A percentile compares a stretch with the other conserved stretches of the same genome.
phyloP scores from a whole-genome alignment of 2,888 invertebrate species.

The Hecatera dysodea region DNA sequence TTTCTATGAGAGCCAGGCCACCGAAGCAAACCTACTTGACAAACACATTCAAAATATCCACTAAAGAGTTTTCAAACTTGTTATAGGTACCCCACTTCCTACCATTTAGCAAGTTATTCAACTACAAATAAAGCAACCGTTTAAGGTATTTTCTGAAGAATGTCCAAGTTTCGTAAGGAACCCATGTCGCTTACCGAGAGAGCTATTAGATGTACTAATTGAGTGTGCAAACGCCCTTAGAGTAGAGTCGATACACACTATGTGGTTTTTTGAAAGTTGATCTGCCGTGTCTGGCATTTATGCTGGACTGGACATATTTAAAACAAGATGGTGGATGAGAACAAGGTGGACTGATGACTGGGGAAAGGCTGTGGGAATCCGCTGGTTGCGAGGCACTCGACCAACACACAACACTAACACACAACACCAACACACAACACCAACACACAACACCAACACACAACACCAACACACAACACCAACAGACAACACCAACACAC shows the following conservation, averaged over 20 bases:
- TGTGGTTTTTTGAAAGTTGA: not conserved
- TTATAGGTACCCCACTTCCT: slow-evolving; percentile 25
- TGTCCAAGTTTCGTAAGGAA: slow-evolving; percentile 24
- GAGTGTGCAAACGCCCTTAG: slow-evolving; percentile 50
- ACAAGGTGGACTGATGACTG: too few relatives aligned
- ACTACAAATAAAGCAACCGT: slow-evolving; percentile 20
- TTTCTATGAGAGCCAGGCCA: not conserved
- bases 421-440: too few relatives aligned
- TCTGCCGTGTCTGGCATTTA: not conserved
- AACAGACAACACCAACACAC: too few relatives aligned
- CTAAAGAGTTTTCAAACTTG: not conserved
- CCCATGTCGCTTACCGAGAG: slow-evolving; percentile 53
- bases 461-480: too few relatives aligned
- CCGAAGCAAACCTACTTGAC: not conserved
- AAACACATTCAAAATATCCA: slow-evolving; percentile 1
- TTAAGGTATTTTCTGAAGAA: slow-evolving; percentile 35
- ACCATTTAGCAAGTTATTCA: slow-evolving; percentile 33
- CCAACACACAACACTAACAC: too few relatives aligned
- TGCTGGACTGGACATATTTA: too few relatives aligned
- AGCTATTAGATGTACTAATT: slow-evolving; percentile 71
- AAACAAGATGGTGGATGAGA: too few relatives aligned
- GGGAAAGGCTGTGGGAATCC: too few relatives aligned
- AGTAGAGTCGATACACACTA: slow-evolving; percentile 24
- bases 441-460: too few relatives aligned
- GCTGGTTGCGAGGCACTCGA: too few relatives aligned